Percentiles rank a stretch among this genome's conserved stretches.
Evolutionary conservation across 2,797 vertebrate genomes (phyloP).

Genomic region (Rhinoraja longicauda): DNA sequence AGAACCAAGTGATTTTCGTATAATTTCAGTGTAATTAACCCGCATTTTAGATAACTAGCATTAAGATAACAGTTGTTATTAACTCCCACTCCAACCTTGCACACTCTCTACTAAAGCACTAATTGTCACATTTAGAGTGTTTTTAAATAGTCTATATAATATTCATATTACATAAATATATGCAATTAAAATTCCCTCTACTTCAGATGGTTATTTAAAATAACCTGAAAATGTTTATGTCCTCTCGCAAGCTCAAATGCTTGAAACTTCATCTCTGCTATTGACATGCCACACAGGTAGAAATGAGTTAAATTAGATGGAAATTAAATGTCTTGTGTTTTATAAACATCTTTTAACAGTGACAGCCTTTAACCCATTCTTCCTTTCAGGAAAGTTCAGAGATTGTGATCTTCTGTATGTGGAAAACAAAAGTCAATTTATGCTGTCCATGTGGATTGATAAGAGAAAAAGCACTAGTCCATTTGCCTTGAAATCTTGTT

Average conservation of each 20-base stretch:
- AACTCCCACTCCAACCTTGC: neutral
- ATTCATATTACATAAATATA: neutral
- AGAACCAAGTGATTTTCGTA: neutral
- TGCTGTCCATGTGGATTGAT: neutral
- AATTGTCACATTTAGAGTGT: neutral
- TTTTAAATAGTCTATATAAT: neutral
- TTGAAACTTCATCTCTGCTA: neutral
- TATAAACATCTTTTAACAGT: neutral
- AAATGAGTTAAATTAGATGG: neutral
- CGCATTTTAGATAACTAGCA: neutral
- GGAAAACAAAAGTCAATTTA: neutral
- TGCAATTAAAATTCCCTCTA: neutral
- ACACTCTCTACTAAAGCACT: neutral
- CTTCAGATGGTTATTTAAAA: neutral
- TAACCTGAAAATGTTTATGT: neutral
- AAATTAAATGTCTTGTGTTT: neutral
- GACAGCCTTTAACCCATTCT: constrained; percentile 2
- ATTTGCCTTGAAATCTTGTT: neutral
- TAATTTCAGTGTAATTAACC: neutral
- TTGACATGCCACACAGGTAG: neutral
- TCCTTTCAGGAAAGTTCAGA: neutral
- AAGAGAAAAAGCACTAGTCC: neutral
- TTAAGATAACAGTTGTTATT: neutral
- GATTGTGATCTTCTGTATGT: neutral
- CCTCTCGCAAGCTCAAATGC: neutral